These are phyloP conservation scores for Pollenia amentaria DNA, from an alignment of 2,888 invertebrate genomes.

Conservation along the genomic window DNA sequence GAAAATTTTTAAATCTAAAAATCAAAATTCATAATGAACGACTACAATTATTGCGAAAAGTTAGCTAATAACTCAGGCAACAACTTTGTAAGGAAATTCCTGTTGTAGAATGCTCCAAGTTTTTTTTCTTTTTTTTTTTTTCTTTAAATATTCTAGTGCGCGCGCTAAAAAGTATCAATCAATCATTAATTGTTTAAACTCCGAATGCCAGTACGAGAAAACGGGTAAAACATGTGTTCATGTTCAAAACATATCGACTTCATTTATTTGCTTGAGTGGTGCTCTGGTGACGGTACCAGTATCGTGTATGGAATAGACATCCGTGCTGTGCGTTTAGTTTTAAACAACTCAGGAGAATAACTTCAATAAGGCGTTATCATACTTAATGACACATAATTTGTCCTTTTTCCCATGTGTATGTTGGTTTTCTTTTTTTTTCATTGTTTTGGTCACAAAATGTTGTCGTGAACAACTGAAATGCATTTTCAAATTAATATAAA, in stretches of 20 bases:
- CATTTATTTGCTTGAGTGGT: slow-evolving; percentile 61
- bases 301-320: not conserved
- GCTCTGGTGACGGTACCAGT: slow-evolving; percentile 8
- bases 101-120: not conserved
- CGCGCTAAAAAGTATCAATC: slow-evolving; percentile 61
- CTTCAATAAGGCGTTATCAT: slow-evolving; percentile 79
- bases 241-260: slow-evolving; percentile 49
- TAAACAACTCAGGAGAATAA: slow-evolving; percentile 28
- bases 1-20: not conserved
- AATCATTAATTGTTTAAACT: slow-evolving; percentile 60
- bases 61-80: not conserved
- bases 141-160: not conserved
- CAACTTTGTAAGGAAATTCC: slow-evolving; percentile 32
- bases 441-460: slow-evolving; percentile 53
- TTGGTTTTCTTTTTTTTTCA: slow-evolving; percentile 2
- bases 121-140: slow-evolving; percentile 1
- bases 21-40: not conserved
- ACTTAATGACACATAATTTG: slow-evolving; percentile 82
- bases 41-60: not conserved
- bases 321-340: slow-evolving; percentile 16
- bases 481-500: slow-evolving; percentile 42
- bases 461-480: slow-evolving; percentile 45
- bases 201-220: slow-evolving; percentile 3
- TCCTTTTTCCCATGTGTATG: slow-evolving; percentile 63
- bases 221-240: slow-evolving; percentile 51